Conservation (phyloP, 2,113 vertebrate species). For the Girardinichthys multiradiatus region DNA sequence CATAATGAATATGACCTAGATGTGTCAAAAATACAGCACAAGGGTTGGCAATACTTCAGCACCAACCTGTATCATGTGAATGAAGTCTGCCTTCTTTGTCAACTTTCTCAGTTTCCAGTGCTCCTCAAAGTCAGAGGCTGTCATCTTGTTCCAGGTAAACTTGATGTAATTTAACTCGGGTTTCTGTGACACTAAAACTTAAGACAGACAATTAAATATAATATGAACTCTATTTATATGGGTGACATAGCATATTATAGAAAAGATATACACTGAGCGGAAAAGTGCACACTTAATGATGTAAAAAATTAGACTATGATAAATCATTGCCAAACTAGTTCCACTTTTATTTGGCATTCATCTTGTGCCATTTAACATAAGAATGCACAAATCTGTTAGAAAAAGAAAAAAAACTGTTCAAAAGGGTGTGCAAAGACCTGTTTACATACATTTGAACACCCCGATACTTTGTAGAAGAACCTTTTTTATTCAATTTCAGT, state of each 20-base stretch:
- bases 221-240: not conserved
- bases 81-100: conserved; percentile 88
- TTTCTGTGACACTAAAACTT: conserved; percentile 85
- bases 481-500: too few species aligned
- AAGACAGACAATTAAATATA: conserved; percentile 13
- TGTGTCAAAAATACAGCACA: conserved; percentile 44
- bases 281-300: not conserved
- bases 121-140: conserved; percentile 86
- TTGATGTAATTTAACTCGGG: conserved; percentile 82
- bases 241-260: not conserved
- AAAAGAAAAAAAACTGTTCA: too few species aligned
- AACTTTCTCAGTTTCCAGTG: conserved; percentile 79
- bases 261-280: not conserved
- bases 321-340: not conserved
- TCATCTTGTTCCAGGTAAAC: conserved; percentile 91
- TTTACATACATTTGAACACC: too few species aligned
- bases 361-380: too few species aligned
- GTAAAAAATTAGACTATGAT: not conserved
- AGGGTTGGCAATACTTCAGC: not conserved
- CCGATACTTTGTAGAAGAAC: too few species aligned
- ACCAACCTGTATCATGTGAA: conserved; percentile 94
- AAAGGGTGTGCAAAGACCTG: too few species aligned
- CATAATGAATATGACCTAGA: conserved; percentile 43
- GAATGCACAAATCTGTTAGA: too few species aligned
- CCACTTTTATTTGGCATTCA: too few species aligned